Evolutionary conservation across 2,797 vertebrate genomes (phyloP).

Genomic region (Acropternis orthonyx): DNA sequence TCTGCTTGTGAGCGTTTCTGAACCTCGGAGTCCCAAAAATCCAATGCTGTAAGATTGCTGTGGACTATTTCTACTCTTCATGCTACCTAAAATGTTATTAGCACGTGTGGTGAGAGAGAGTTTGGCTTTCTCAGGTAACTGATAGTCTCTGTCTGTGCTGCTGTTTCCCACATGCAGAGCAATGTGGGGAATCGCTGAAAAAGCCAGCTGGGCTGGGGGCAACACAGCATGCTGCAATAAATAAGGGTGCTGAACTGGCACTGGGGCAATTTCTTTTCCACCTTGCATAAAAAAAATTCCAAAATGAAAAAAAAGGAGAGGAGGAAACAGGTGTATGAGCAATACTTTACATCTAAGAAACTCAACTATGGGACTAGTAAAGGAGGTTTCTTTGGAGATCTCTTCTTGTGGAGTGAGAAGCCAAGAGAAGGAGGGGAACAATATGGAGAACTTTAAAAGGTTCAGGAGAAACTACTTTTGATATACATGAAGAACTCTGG

Average conservation of each 20-base stretch:
- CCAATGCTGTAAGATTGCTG: background rate
- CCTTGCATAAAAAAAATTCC: background rate
- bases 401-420: background rate
- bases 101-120: background rate
- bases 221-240: background rate
- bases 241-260: background rate
- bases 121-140: background rate
- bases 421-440: background rate
- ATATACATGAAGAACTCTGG: background rate
- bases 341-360: background rate
- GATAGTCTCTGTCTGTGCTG: background rate
- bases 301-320: background rate
- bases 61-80: background rate
- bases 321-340: accelerated
- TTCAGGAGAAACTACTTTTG: background rate
- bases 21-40: background rate
- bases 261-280: background rate
- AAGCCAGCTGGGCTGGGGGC: background rate
- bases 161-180: background rate
- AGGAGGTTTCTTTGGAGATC: background rate
- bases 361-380: background rate
- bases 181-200: background rate
- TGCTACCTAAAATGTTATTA: background rate
- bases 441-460: background rate
- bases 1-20: background rate